These are phyloP conservation scores for Arothron firmamentum DNA, from an alignment of 2,113 vertebrate genomes.

Conservation along the genomic window DNA sequence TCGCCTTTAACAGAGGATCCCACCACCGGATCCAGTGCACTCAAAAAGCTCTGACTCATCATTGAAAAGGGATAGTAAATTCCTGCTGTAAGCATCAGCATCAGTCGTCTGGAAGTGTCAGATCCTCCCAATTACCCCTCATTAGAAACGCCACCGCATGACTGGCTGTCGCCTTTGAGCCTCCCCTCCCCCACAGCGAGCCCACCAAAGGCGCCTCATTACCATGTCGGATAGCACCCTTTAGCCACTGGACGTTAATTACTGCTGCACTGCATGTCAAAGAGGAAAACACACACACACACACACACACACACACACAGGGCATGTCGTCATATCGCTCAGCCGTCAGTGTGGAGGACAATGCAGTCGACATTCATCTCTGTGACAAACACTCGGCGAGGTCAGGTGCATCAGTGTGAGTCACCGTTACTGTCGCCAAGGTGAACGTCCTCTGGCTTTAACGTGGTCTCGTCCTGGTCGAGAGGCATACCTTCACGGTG, in stretches of 20 bases:
- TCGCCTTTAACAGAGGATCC: too few relatives aligned
- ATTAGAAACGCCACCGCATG: constrained; percentile 9
- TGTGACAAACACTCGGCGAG: constrained; percentile 33
- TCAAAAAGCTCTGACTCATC: too few relatives aligned
- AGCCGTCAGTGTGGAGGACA: constrained; percentile 45
- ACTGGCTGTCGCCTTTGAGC: constrained; percentile 13
- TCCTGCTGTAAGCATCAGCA: constrained; percentile 10
- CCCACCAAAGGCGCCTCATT: constrained; percentile 68
- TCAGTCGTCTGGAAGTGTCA: constrained; percentile 2
- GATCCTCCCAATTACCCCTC: constrained; percentile 9
- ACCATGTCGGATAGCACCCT: constrained; percentile 65
- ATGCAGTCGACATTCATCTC: constrained; percentile 56
- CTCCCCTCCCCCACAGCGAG: constrained; percentile 26
- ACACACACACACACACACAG: constrained; percentile 10
- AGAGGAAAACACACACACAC: constrained; percentile 38
- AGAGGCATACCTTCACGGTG: too few relatives aligned
- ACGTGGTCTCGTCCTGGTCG: constrained; percentile 12
- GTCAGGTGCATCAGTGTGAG: constrained; percentile 48
- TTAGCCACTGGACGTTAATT: constrained; percentile 76
- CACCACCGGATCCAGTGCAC: too few relatives aligned
- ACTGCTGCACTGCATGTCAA: constrained; percentile 63
- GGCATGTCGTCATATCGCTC: constrained; percentile 51
- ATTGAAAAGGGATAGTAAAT: constrained; percentile 3
- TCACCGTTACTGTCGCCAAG: constrained; percentile 54
- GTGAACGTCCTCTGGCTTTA: constrained; percentile 35